Evolutionary conservation across 2,113 vertebrate species (phyloP), one percentile per base, ranked within the genome.

Genomic region (Cyanoderma ruficeps): DNA sequence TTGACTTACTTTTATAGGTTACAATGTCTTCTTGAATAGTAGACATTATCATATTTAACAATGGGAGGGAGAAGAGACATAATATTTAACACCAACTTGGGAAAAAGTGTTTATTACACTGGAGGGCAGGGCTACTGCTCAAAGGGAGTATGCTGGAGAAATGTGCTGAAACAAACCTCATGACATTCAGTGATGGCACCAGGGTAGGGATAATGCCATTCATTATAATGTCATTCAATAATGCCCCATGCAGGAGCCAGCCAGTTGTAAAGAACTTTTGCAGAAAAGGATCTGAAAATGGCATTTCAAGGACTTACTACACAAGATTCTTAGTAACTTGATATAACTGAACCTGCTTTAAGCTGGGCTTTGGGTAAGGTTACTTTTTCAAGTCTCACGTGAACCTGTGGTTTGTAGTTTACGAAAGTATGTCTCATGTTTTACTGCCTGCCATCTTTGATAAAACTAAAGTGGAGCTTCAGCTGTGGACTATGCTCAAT

Each of bases 171-270:
- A 63, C 10, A 60, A 72, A 67, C 5, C 8, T 59, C 37, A 41
- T 4, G 5, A 13, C 1, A 2, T n/a, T 63, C 39, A 33, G 0
- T 13, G 8, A 22, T 1, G 0, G 33, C 20, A 37, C 6, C 0
- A 0, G 19, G 15, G 25, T 4, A 85, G 8, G 22, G 33, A 65
- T 18, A 47, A 14, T 22, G 27, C 20, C 35, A 27, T 64, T 50
- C 23, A 47, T 41, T 44, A 44, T 44, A 44, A 44, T 44, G 16
- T 16, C 42, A 44, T 44, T 44, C 16, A 17, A 44, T 44, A 44
- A 44, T 44, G 42, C 42, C 42, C 42, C 2, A 14, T 1, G 2
- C 28, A n/a, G 3, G 17, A 30, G 20, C 4, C 49, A 81, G 39
- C 4, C 4, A 3, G 14, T 7, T 18, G 24, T 20, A 84, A 69